These are phyloP conservation scores for Prionailurus viverrinus DNA, from an alignment of 2,113 vertebrate genomes.

Conservation along the genomic window DNA sequence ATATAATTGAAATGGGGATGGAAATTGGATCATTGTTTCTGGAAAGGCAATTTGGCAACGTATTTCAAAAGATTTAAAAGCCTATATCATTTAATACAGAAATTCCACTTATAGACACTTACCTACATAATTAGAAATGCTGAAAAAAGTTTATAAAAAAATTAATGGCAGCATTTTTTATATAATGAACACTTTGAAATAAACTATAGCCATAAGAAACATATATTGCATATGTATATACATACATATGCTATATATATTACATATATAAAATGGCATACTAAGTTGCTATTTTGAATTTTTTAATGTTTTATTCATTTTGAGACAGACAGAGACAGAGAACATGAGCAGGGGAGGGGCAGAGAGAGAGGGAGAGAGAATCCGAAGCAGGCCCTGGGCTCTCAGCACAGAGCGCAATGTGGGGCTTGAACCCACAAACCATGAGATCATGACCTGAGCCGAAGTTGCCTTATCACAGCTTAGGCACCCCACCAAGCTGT, in stretches of 20 bases:
- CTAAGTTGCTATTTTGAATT: neutral
- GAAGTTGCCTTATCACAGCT: too few species aligned
- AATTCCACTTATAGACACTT: constrained; percentile 12
- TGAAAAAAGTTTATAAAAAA: constrained; percentile 19
- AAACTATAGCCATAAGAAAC: neutral
- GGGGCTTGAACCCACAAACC: too few species aligned
- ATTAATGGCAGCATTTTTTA: constrained; percentile 1
- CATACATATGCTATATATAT: neutral
- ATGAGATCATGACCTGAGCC: too few species aligned
- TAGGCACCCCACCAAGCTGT: neutral
- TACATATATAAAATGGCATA: neutral
- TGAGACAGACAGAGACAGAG: too few species aligned
- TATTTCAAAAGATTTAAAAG: constrained; percentile 41
- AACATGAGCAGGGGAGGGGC: too few species aligned
- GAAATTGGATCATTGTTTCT: constrained; percentile 51
- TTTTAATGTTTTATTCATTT: too few species aligned
- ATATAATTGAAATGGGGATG: constrained; percentile 29
- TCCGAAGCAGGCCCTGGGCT: too few species aligned
- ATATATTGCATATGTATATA: neutral
- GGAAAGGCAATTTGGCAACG: constrained; percentile 33
- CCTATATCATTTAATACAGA: constrained; percentile 45
- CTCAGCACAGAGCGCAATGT: too few species aligned
- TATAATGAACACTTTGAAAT: constrained; percentile 25
- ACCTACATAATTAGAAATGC: constrained; percentile 26
- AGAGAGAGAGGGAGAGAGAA: too few species aligned